Conservation (phyloP, 1,140 invertebrate species). For the Ceratina calcarata region DNA sequence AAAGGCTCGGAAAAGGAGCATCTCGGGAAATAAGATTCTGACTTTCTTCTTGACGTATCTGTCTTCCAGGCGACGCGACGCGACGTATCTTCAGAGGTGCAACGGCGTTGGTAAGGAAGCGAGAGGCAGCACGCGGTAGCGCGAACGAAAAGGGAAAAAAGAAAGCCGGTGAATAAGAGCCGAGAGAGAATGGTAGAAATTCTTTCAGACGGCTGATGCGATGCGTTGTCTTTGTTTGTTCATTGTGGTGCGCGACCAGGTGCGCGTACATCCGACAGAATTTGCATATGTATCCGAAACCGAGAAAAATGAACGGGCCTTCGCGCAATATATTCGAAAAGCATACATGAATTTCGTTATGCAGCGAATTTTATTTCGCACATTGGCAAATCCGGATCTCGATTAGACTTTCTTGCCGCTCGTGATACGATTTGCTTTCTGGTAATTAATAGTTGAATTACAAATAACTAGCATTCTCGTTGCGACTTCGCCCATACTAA, state of each 20-base stretch:
- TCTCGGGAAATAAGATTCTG: slow-evolving; percentile 71
- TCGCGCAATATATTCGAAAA: neutral
- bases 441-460: too few relatives aligned
- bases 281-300: slow-evolving; percentile 51
- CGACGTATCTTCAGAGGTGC: slow-evolving; percentile 53
- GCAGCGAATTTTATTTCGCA: neutral
- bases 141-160: neutral
- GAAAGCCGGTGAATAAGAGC: slow-evolving; percentile 40
- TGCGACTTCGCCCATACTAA: too few relatives aligned
- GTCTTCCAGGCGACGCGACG: slow-evolving; percentile 33
- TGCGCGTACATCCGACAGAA: slow-evolving; percentile 24
- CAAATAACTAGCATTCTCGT: too few relatives aligned
- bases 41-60: slow-evolving; percentile 69
- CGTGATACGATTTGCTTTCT: too few relatives aligned
- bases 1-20: slow-evolving; percentile 56
- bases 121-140: neutral
- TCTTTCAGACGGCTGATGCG: slow-evolving; percentile 60
- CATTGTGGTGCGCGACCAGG: slow-evolving; percentile 31
- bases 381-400: neutral
- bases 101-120: slow-evolving; percentile 26
- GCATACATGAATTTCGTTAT: neutral
- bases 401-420: neutral
- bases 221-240: slow-evolving; percentile 63
- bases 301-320: neutral
- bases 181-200: slow-evolving; percentile 52